Conservation (phyloP, 1,140 invertebrate genomes). For the Drosophila equinoxialis region DNA sequence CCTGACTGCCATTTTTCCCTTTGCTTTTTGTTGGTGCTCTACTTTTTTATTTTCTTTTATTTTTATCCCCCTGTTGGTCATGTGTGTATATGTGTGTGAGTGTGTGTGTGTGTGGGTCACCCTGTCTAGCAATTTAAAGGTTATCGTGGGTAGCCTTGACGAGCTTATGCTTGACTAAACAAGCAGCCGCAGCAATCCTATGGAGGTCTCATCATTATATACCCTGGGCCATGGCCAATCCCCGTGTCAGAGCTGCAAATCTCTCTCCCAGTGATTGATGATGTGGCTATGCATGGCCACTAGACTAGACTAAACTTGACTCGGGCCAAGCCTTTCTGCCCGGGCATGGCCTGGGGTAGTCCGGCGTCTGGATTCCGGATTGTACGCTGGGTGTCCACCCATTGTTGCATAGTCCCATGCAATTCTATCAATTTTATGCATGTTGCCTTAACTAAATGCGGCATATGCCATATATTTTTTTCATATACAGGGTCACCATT, state of each 20-base stretch:
- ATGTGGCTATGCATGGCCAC: slow-evolving; percentile 41
- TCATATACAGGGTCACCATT: not conserved
- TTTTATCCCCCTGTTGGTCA: slow-evolving; percentile 18
- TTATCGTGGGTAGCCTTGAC: slow-evolving; percentile 71
- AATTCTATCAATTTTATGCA: slow-evolving; percentile 12
- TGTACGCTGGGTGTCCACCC: not conserved
- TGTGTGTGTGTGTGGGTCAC: slow-evolving; percentile 33
- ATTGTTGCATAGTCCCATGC: not conserved
- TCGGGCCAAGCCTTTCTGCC: not conserved
- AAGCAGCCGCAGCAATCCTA: slow-evolving; percentile 31
- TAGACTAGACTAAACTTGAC: not conserved
- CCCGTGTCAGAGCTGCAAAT: slow-evolving; percentile 20
- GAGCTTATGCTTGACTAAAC: slow-evolving; percentile 74
- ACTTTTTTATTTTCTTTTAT: not conserved
- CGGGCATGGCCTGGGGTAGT: not conserved
- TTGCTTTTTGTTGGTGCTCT: not conserved
- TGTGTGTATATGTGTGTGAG: slow-evolving; percentile 4
- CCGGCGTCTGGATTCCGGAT: not conserved
- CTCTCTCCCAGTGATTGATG: slow-evolving; percentile 61
- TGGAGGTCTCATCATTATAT: slow-evolving; percentile 49
- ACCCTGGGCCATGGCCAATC: slow-evolving; percentile 16
- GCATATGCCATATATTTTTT: not conserved
- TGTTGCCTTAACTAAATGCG: slow-evolving; percentile 9
- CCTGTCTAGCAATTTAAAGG: slow-evolving; percentile 69
- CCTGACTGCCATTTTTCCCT: slow-evolving; percentile 36